phyloP scores from a whole-genome alignment of 2,797 vertebrate genomes.

The Mormyrus hasselquistii region DNA sequence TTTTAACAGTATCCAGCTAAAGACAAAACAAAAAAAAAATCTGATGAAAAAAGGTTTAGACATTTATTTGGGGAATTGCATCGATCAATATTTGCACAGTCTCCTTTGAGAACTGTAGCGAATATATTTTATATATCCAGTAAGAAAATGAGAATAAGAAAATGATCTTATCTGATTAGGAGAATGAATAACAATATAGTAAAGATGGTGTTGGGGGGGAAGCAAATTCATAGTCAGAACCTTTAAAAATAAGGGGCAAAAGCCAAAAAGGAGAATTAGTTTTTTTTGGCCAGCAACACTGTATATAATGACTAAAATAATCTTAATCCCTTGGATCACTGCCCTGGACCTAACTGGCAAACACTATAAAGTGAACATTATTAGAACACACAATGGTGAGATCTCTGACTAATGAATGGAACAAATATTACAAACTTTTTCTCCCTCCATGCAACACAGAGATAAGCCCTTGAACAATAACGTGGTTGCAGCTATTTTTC shows the following conservation, averaged over 20 bases:
- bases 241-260: not conserved
- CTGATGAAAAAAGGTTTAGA: not conserved
- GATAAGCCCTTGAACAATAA: not conserved
- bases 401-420: slow-evolving; percentile 10
- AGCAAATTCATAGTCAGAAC: not conserved
- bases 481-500: not conserved
- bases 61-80: not conserved
- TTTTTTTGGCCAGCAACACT: not conserved
- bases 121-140: not conserved
- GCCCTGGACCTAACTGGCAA: slow-evolving; percentile 10
- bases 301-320: slow-evolving; percentile 2
- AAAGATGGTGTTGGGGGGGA: not conserved
- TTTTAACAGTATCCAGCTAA: not conserved
- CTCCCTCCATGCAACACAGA: not conserved
- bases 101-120: not conserved
- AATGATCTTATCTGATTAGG: slow-evolving; percentile 1
- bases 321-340: slow-evolving; percentile 8
- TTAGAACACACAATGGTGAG: not conserved
- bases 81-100: not conserved
- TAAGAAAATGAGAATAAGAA: slow-evolving; percentile 1
- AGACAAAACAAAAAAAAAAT: not conserved
- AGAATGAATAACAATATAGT: not conserved
- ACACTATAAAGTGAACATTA: slow-evolving; percentile 11
- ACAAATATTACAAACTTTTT: slow-evolving; percentile 9
- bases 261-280: not conserved